A percentile compares a stretch with the other conserved stretches of the same genome.
Evolutionary conservation across 1,140 invertebrate species (phyloP).

Genomic region (Hydropsyche tenuis): DNA sequence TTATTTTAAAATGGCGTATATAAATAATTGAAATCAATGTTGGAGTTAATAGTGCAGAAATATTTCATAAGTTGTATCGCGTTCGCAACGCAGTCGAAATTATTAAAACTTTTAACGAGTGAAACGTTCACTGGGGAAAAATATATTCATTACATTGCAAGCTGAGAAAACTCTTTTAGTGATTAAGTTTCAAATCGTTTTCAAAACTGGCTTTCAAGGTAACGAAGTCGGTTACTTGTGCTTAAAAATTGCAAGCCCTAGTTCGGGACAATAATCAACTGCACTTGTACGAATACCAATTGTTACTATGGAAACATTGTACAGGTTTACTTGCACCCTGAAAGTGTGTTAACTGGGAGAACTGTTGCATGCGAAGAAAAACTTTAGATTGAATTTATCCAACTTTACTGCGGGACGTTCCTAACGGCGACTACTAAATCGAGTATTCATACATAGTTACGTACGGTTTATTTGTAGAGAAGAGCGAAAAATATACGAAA

Average conservation of each 20-base stretch:
- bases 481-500: too few relatives aligned
- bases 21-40: too few relatives aligned
- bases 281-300: neutral
- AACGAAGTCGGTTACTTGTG: neutral
- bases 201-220: neutral
- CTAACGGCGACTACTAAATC: neutral
- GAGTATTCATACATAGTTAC: too few relatives aligned
- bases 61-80: neutral
- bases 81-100: neutral
- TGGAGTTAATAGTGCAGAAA: neutral
- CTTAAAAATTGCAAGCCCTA: neutral
- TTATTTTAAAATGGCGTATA: too few relatives aligned
- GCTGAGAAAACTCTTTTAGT: neutral
- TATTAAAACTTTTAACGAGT: slow-evolving; percentile 23
- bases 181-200: slow-evolving; percentile 18
- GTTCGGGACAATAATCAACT: slow-evolving; percentile 8
- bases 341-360: neutral
- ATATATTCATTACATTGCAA: neutral
- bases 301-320: neutral
- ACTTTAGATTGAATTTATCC: slow-evolving; percentile 26
- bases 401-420: neutral
- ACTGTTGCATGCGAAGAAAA: slow-evolving; percentile 20
- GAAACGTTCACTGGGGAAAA: neutral
- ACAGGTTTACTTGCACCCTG: neutral
- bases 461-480: too few relatives aligned